Evolutionary conservation across 1,140 invertebrate genomes (phyloP).

Genomic region (Propsilocerus akamusi): DNA sequence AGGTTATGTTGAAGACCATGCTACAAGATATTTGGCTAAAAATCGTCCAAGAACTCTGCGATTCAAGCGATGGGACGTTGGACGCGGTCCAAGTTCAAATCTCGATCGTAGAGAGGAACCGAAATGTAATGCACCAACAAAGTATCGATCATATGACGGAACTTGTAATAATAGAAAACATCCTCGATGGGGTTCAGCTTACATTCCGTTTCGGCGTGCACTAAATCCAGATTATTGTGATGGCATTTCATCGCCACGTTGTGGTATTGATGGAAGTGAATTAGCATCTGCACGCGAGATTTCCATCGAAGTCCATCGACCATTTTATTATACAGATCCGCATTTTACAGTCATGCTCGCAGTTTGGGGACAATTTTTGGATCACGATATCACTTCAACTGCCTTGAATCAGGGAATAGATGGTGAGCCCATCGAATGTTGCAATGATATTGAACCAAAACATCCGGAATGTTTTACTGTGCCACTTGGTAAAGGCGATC

Average conservation of each 20-base stretch:
- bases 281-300: slow-evolving; percentile 56
- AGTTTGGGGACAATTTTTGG: slow-evolving; percentile 89
- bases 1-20: slow-evolving; percentile 43
- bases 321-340: slow-evolving; percentile 46
- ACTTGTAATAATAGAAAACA: slow-evolving; percentile 61
- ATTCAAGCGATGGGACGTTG: slow-evolving; percentile 27
- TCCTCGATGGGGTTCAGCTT: slow-evolving; percentile 47
- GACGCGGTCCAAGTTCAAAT: slow-evolving; percentile 27
- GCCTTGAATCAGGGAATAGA: slow-evolving; percentile 43
- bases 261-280: slow-evolving; percentile 26
- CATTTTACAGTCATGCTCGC: slow-evolving; percentile 64
- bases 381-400: slow-evolving; percentile 84
- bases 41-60: slow-evolving; percentile 15
- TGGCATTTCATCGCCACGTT: slow-evolving; percentile 52
- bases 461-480: slow-evolving; percentile 77
- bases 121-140: slow-evolving; percentile 18
- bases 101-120: slow-evolving; percentile 13
- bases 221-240: slow-evolving; percentile 54
- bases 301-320: slow-evolving; percentile 49
- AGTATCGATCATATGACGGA: slow-evolving; percentile 55
- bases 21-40: slow-evolving; percentile 33
- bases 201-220: slow-evolving; percentile 46
- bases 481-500: slow-evolving; percentile 39
- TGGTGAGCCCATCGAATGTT: slow-evolving; percentile 22
- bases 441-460: slow-evolving; percentile 7